Evolutionary conservation across 2,888 invertebrate genomes (phyloP), one percentile per base, ranked within the genome.

Genomic region (Dorcus parallelipipedus): DNA sequence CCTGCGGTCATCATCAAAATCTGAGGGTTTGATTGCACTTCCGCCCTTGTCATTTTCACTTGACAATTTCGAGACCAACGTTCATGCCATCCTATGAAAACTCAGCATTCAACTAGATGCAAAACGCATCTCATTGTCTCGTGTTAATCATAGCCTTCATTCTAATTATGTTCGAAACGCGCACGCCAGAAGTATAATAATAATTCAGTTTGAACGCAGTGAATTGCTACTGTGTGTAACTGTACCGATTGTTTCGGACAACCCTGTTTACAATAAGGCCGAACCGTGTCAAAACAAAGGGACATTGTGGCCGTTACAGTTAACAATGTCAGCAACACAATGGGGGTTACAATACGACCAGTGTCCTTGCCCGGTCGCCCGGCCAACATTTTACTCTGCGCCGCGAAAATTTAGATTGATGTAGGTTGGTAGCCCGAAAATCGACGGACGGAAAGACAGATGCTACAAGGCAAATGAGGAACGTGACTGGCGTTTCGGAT

Each of bases 241-340:
- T 71, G 69, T 69, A 67, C 65, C 62, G 60, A 59, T 68, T 71
- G 72, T 73, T 69, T 60, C 61, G 57, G 60, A 65, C 70, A 68
- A 68, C 67, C 72, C 71, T 72, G 70, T 70, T 71, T 70, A 72
- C 73, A 71, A 72, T 73, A 71, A 70, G 72, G 72, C 70, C 72
- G 70, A 73, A 73, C 65, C 67, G 69, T 71, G 65, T 67, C 66
- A 69, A 74, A 73, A 75, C 74, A 75, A 75, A 68, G 63, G 71
- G 60, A 64, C 67, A 70, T 75, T 75, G 74, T 75, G 72, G 69
- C 73, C 74, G 75, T 74, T 73, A 74, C 72, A 73, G 73, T 73
- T 73, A 69, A 73, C 74, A 73, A 72, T 74, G 70, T 71, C 68
- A 67, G 60, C 62, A 65, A 63, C 67, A 69, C 67, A 71, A 69